Conservation (phyloP, 2,113 vertebrate species). For the Peromyscus leucopus region DNA sequence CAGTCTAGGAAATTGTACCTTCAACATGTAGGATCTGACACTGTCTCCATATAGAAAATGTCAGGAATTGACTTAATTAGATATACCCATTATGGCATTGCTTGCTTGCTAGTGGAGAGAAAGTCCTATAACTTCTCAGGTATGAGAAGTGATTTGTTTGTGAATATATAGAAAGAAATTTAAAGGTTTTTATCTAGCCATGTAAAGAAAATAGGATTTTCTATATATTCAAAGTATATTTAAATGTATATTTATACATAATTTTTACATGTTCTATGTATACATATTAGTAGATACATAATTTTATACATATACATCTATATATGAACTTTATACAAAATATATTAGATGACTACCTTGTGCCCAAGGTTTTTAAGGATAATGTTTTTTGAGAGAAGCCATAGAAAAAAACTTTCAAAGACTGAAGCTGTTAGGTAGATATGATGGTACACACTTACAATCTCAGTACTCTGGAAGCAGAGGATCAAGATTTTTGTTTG, state of each 20-base stretch:
- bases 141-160: background rate
- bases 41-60: background rate
- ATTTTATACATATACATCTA: background rate
- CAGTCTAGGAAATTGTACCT: background rate
- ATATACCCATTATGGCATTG: background rate
- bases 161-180: background rate
- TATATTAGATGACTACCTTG: background rate
- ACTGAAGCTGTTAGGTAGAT: background rate
- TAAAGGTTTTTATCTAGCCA: background rate
- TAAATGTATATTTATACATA: background rate
- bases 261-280: background rate
- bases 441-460: background rate
- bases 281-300: background rate
- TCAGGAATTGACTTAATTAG: background rate
- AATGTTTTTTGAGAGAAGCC: conserved; percentile 17
- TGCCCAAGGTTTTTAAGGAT: background rate
- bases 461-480: too few relatives aligned
- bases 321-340: background rate
- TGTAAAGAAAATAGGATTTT: background rate
- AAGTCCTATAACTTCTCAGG: fast-evolving
- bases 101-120: background rate
- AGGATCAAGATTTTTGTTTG: background rate
- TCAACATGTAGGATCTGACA: background rate
- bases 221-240: background rate
- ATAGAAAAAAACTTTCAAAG: conserved; percentile 29